Evolutionary conservation across 2,113 vertebrate genomes (phyloP).

Genomic region (Chaenogobius annularis): DNA sequence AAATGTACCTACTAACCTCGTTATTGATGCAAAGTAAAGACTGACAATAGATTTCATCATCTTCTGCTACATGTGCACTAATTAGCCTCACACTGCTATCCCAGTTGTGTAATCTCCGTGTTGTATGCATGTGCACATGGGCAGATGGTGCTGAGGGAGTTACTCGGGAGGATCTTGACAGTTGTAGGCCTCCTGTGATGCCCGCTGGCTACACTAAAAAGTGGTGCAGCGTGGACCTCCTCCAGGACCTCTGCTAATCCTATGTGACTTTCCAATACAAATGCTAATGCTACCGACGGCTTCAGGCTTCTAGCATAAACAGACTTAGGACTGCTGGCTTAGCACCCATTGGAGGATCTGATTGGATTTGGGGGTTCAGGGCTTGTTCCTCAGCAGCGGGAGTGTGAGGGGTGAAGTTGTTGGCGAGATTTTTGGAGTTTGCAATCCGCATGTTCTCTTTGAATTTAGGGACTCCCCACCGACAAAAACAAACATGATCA

Average conservation of each 20-base stretch:
- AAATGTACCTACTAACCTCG: too few species aligned
- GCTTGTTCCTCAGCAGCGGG: conserved; percentile 36
- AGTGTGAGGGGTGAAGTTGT: conserved; percentile 26
- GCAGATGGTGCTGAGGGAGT: conserved; percentile 56
- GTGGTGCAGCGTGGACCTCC: conserved; percentile 54
- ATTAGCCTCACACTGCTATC: conserved; percentile 44
- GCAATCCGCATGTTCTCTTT: conserved; percentile 51
- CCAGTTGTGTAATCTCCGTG: conserved; percentile 45
- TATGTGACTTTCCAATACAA: conserved; percentile 66
- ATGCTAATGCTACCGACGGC: conserved; percentile 62
- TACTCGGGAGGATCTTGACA: conserved; percentile 51
- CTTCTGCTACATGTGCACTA: neutral
- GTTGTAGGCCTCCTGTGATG: conserved; percentile 43
- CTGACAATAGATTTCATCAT: neutral
- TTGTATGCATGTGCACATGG: conserved; percentile 51
- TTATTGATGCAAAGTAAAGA: neutral
- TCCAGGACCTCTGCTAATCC: conserved; percentile 55
- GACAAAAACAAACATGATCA: conserved; percentile 62
- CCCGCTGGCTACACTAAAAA: conserved; percentile 54
- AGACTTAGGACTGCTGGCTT: conserved; percentile 46
- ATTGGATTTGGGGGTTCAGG: conserved; percentile 57
- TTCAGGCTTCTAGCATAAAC: conserved; percentile 41
- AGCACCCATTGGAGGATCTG: conserved; percentile 60
- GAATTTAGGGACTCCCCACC: conserved; percentile 63
- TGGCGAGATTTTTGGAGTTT: conserved; percentile 49